Base-by-base conservation (phyloP, 2,888 invertebrate genomes). In the Agrotis exclamationis region DNA sequence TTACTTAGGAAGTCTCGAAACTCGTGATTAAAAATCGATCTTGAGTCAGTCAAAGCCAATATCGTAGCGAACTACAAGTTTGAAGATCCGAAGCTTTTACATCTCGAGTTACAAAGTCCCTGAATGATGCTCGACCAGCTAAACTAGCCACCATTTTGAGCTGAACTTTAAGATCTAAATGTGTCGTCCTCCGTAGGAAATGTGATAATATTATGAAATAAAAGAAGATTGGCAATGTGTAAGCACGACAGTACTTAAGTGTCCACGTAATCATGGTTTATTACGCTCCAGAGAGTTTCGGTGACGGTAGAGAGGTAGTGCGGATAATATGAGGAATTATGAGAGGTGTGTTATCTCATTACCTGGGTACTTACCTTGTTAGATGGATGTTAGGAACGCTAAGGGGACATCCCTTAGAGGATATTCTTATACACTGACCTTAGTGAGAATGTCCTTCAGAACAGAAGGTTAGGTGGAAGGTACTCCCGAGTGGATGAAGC, bases 211-310 rank as follows among this genome's bases (percentile, higher is more conserved):
- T 57, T 79, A 53, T 65, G 20, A 67, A 67, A 67, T 79, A 79
- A 74, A 74, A 54, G 54, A 59, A 64, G n/a, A 74, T 60, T 68
- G 74, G 44, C 51, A 45, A 62, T 54, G 59, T 59, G 22, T 64
- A 48, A 48, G 48, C 39, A n/a, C 2, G 68, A 50, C 20, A 56
- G 44, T 77, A 62, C 63, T 57, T 63, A 74, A 74, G 63, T 65
- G 50, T 20, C 57, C 67, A 53, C 48, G 50, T 74, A 74, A 77
- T 79, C 75, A 79, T 57, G 54, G 76, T 74, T 77, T 77, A 77
- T 67, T 67, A 74, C 59, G 63, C 74, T 67, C 67, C 13, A 53
- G 51, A 45, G 80, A 63, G 18, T 64, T 79, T 74, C 18, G 20
- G 51, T 51, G 48, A 50, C n/a, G 18, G 33, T 14, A 58, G 24